Conservation (phyloP, 2,113 vertebrate genomes). For the Cebus imitator region DNA sequence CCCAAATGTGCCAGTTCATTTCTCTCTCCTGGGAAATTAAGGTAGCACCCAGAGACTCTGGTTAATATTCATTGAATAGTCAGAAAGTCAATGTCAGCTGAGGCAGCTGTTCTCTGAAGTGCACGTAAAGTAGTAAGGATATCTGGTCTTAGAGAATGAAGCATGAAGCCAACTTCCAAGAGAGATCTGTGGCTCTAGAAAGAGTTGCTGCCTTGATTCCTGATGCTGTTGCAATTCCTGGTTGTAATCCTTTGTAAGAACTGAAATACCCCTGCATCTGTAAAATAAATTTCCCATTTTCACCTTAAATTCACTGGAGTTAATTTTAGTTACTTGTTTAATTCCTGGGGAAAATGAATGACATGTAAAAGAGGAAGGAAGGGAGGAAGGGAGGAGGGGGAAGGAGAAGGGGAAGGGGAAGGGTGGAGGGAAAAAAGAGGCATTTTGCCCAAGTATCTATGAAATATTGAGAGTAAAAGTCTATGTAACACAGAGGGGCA, state of each 20-base stretch:
- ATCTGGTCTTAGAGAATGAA: neutral
- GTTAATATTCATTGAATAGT: neutral
- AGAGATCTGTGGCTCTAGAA: neutral
- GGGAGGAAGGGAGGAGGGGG: too few relatives aligned
- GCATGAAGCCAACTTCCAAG: neutral
- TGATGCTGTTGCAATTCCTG: neutral
- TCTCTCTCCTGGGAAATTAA: neutral
- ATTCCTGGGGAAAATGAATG: neutral
- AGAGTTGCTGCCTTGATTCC: neutral
- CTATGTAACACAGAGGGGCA: neutral
- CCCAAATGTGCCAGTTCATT: neutral
- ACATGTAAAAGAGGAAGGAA: neutral
- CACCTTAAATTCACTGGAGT: neutral
- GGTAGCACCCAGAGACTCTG: neutral
- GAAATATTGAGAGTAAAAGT: neutral
- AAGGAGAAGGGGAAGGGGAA: rapidly evolving
- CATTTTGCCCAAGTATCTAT: neutral
- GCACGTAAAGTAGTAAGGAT: neutral
- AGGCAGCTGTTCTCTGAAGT: neutral
- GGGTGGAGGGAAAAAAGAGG: neutral
- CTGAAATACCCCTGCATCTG: neutral
- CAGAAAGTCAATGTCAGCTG: neutral
- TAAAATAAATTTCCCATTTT: neutral
- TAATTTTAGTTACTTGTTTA: neutral
- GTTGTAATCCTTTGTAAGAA: neutral